Base-by-base conservation (phyloP, 1,140 invertebrate genomes). In the Polypedilum pembai region DNA sequence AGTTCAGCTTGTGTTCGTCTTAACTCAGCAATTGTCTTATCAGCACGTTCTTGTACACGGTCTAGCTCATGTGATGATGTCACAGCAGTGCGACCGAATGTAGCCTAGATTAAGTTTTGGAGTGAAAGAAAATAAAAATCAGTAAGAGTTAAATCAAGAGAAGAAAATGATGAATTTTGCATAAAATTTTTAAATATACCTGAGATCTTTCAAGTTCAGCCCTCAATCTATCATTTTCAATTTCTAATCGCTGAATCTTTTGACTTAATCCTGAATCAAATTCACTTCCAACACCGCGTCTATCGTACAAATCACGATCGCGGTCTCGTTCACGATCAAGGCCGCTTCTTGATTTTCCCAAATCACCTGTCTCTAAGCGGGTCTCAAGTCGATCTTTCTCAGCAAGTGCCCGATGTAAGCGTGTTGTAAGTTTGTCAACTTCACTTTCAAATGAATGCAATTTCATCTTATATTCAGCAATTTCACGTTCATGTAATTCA, bases 381-480 rank as follows among this genome's bases (percentile, higher is more conserved):
- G 93, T 89, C 84, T 96, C 94, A 10, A 97, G 85, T 18, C 93
- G 88, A 79, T 95, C 94, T 80, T 96, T 94, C 79, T 96, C 94
- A 0, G 91, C 90, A 78, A 92, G 89, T 2, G 92, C 92, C 79
- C 94, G 88, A 81, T 96, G 94, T 75, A 94, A 83, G 75, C 93
- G 87, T 12, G 94, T 92, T 74, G 92, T 92, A 41, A 95, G 85
- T 83, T 96, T 95, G 80, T 96, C 93, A n/a, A 89, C 93, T 83
- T 95, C 94, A 76, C 91, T 93, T 81, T 97, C 94, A 41, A 96
- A 82, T 2, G 91, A 88, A 76, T 97, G 94, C 21, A 96, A 86
- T 83, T 96, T 96, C 87, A 95, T 91, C 83, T 97, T 98, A 78
- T 96, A 94, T 80, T 98, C 95, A 72, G 94, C 94, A 76, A 97